Evolutionary conservation across 2,888 invertebrate species (phyloP), one percentile per base, ranked within the genome.

Genomic region (Chalcis sispes): DNA sequence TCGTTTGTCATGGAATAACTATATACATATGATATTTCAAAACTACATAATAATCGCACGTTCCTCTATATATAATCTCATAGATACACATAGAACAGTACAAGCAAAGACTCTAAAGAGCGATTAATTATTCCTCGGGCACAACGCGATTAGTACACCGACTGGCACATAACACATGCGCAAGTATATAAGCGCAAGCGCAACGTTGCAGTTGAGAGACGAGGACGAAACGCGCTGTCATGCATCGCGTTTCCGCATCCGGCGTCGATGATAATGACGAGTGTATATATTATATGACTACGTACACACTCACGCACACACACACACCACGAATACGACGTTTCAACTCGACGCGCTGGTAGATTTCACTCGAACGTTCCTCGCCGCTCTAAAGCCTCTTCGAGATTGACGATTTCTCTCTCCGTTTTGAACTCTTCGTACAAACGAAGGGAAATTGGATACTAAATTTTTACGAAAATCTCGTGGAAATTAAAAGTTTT

Each of bases 201-300:
- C 25, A 52, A 25, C 25, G 52, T 1, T n/a, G n/a, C 25, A 18
- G 52, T 42, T 7, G 7, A 20, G 5, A 4, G 50, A 20, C 23
- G 50, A 46, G 27, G 20, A 5, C 27, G 29, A 29, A 46, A 46
- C 56, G 70, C 61, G 71, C 62, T 62, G 62, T 64, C 71, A 64
- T 64, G 71, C 62, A 10, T 59, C 42, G 27, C 69, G 69, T 36
- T 71, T 71, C 70, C 70, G 70, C 61, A 71, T 71, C 71, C 71
- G 71, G 50, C 32, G 32, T 20, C 7, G 20, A 36, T 18, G 18
- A 40, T 42, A 18, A 54, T 42, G 66, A 42, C 20, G 56, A 56
- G n/a, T n/a, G n/a, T n/a, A n/a, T n/a, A n/a, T n/a, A n/a, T n/a
- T n/a, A n/a, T n/a, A n/a, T n/a, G n/a, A n/a, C n/a, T n/a, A n/a